Evolutionary conservation across 2,888 invertebrate species (phyloP).

Genomic region (Drosophila pseudotakahashii): DNA sequence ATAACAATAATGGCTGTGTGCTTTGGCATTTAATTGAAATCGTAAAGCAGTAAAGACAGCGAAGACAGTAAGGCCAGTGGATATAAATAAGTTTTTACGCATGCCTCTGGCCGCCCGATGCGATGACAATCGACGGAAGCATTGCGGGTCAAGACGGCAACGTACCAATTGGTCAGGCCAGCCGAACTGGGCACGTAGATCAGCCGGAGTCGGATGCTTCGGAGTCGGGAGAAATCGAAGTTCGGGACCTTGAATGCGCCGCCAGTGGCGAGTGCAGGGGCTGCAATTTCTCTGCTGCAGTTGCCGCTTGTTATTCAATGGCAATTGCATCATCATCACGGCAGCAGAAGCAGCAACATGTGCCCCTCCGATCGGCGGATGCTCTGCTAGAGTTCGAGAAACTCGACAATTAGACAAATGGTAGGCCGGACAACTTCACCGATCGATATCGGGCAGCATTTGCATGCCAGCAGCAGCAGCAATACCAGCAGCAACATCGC

Average conservation of each 20-base stretch:
- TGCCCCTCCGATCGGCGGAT: conserved; percentile 51
- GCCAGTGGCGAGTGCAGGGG: conserved; percentile 36
- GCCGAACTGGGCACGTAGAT: conserved; percentile 70
- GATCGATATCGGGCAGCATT: conserved; percentile 65
- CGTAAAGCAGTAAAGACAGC: conserved; percentile 1
- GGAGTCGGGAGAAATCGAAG: conserved; percentile 70
- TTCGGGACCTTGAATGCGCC: conserved; percentile 72
- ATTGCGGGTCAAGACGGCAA: conserved; percentile 66
- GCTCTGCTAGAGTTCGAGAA: conserved; percentile 77
- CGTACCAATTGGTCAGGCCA: conserved; percentile 67
- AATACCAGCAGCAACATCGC: conserved; percentile 48
- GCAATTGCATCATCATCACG: conserved; percentile 75
- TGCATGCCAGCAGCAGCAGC: conserved; percentile 11
- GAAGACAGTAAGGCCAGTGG: conserved; percentile 18
- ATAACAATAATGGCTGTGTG: conserved; percentile 37
- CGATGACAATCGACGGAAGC: conserved; percentile 78
- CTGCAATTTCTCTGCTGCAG: conserved; percentile 64
- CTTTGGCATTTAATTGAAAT: conserved; percentile 59
- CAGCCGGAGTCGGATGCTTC: conserved; percentile 43
- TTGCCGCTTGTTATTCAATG: conserved; percentile 68
- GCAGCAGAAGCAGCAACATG: conserved; percentile 5
- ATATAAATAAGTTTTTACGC: conserved; percentile 63
- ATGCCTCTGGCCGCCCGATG: conserved; percentile 35
- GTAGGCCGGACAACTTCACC: conserved; percentile 51
- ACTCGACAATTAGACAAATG: conserved; percentile 73